Evolutionary conservation across 2,888 invertebrate species (phyloP).

Genomic region (Perdita meconis): DNA sequence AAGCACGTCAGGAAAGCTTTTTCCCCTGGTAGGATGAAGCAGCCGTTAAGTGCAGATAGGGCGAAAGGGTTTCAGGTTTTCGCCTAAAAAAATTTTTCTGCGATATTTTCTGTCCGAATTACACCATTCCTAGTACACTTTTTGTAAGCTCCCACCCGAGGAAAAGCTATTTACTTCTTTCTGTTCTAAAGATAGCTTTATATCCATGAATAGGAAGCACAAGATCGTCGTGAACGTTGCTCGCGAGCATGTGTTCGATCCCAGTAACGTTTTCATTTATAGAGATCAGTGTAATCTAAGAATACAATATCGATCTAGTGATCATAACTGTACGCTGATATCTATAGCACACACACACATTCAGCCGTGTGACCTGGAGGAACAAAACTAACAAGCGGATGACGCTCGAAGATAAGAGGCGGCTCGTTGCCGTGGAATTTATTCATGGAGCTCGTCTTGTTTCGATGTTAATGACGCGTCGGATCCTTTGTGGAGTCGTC

Average conservation of each 20-base stretch:
- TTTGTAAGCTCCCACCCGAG: constrained; percentile 17
- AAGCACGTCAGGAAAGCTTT: constrained; percentile 7
- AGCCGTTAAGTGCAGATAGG: not conserved
- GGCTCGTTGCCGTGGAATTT: constrained; percentile 52
- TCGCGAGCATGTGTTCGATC: constrained; percentile 10
- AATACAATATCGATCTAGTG: too few species aligned
- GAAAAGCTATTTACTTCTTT: not conserved
- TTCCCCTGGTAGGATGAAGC: not conserved
- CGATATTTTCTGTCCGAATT: constrained; percentile 3
- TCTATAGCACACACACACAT: too few species aligned
- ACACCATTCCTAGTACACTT: not conserved
- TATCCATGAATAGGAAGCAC: constrained; percentile 59
- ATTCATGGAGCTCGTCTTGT: constrained; percentile 61
- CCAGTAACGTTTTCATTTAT: too few species aligned
- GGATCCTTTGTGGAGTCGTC: constrained; percentile 53
- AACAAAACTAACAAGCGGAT: constrained; percentile 24
- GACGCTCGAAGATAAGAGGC: constrained; percentile 4
- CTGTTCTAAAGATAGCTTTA: not conserved
- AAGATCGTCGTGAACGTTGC: constrained; percentile 50
- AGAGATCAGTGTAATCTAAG: too few species aligned
- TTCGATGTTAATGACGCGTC: constrained; percentile 55
- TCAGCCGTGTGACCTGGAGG: not conserved
- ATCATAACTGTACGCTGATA: too few species aligned
- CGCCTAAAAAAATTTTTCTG: constrained; percentile 2
- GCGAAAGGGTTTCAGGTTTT: constrained; percentile 11